phyloP scores from a whole-genome alignment of 1,140 invertebrate species.

The Forficula auricularia region DNA sequence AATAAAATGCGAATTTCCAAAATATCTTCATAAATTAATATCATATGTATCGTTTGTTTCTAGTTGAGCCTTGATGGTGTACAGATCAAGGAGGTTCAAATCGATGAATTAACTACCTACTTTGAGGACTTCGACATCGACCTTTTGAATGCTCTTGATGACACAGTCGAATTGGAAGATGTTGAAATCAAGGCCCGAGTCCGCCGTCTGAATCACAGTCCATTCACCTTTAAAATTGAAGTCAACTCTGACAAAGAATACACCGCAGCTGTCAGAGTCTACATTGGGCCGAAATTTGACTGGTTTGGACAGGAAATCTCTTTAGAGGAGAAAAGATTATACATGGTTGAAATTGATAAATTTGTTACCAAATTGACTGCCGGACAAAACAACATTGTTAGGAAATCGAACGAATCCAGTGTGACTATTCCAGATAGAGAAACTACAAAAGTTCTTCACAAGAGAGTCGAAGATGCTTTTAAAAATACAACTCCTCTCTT shows the following conservation, averaged over 20 bases:
- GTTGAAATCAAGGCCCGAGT: slow-evolving; percentile 33
- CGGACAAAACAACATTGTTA: slow-evolving; percentile 24
- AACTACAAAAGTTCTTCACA: slow-evolving; percentile 21
- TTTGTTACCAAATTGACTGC: slow-evolving; percentile 24
- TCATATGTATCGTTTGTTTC: not conserved
- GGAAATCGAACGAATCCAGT: slow-evolving; percentile 24
- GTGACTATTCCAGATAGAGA: slow-evolving; percentile 21
- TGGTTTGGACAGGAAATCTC: slow-evolving; percentile 30
- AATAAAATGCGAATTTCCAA: no score
- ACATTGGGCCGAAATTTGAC: slow-evolving; percentile 50
- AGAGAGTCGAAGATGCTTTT: slow-evolving; percentile 19
- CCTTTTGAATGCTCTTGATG: slow-evolving; percentile 29
- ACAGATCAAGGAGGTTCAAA: slow-evolving; percentile 37
- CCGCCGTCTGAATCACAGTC: slow-evolving; percentile 37
- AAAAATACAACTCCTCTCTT: slow-evolving; percentile 25
- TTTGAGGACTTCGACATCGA: slow-evolving; percentile 49
- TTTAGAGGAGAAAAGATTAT: slow-evolving; percentile 30
- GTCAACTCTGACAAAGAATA: slow-evolving; percentile 34
- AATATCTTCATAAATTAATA: no score
- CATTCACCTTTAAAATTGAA: slow-evolving; percentile 39
- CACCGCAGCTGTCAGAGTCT: slow-evolving; percentile 39
- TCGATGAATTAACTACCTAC: slow-evolving; percentile 41
- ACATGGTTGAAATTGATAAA: slow-evolving; percentile 43
- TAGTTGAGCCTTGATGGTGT: slow-evolving; percentile 39
- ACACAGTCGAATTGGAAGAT: slow-evolving; percentile 14